Base-by-base conservation (phyloP, 2,113 vertebrate genomes). In the Microtus richardsoni region DNA sequence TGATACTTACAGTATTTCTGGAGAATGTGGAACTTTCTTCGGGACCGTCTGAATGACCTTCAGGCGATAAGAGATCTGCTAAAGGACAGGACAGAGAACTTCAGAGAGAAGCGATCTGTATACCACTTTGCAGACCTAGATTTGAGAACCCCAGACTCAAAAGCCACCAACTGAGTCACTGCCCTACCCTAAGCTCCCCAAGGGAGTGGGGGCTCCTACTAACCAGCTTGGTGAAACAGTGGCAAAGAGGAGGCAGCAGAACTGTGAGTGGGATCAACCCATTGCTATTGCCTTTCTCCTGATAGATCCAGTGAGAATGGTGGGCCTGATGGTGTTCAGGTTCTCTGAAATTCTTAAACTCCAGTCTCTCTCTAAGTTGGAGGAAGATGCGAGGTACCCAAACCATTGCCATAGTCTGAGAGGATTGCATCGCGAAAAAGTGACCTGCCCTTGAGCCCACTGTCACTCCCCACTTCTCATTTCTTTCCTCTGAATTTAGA, bases 401-500 rank as follows among this genome's bases (percentile, higher is more conserved):
- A 80, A 79, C 36, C 9, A 26, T 62, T 71, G 16, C 77, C 44
- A 1, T 11, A 14, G 26, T 52, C 22, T 58, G 41, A 21, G 54
- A 90, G 74, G 85, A 73, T 52, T 7, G 22, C 7, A 64, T 41
- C 58, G 77, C 52, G 78, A 33, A 75, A 89, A 74, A 84, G 12
- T 68, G 52, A 80, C 71, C 75, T 89, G 64, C 88, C 85, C 73
- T 91, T 26, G 21, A 88, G 89, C 79, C 83, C 47, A 58, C 85
- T 49, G 78, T 85, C 79, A 82, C 77, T 94, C 91, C 87, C 68
- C 96, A 92, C 77, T 77, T 91, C 13, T 39, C 33, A 36, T n/a
- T 89, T 74, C 94, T 88, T 94, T 94, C 97, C 98, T 98, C n/a
- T 39, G 95, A 36, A 95, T 93, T 93, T 91, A 77, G 97, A 97